A percentile compares a stretch with the other conserved stretches of the same genome.
phyloP scores from a whole-genome alignment of 2,888 invertebrate species.

The Pandemis heparana region DNA sequence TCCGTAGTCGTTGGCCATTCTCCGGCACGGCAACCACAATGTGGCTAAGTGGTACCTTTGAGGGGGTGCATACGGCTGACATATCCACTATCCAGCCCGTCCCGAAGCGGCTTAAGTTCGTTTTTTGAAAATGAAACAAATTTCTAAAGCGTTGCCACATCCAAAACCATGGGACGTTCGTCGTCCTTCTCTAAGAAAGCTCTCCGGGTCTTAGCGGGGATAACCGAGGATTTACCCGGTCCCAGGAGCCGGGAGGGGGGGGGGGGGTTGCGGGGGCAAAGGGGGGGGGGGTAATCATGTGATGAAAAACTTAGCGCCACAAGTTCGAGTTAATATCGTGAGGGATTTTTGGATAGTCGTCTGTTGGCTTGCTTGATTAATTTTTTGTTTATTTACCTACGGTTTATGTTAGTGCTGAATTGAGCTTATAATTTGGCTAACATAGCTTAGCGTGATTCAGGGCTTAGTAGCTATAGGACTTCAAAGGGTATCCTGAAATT shows the following conservation, averaged over 20 bases:
- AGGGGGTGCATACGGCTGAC: too few species aligned
- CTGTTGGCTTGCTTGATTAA: conserved; percentile 11
- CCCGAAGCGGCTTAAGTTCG: too few species aligned
- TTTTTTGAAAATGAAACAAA: not conserved
- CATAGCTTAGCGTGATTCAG: too few species aligned
- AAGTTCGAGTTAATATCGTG: conserved; percentile 46
- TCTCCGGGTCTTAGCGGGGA: conserved; percentile 64
- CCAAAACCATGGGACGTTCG: conserved; percentile 46
- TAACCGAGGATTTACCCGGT: conserved; percentile 72
- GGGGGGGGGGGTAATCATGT: conserved; percentile 69
- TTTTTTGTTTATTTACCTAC: conserved; percentile 4
- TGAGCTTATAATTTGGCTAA: not conserved
- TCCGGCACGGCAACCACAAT: too few species aligned
- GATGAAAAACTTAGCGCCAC: conserved; percentile 80
- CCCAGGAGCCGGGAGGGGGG: conserved; percentile 54
- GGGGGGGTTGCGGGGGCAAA: conserved; percentile 43
- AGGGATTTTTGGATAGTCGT: conserved; percentile 20
- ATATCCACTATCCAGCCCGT: too few species aligned
- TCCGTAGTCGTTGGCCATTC: too few species aligned
- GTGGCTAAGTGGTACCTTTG: too few species aligned
- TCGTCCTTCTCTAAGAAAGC: conserved; percentile 56
- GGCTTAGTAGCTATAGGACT: too few species aligned
- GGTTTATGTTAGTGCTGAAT: not conserved
- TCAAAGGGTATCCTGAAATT: too few species aligned
- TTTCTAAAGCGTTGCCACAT: conserved; percentile 49